phyloP scores from a whole-genome alignment of 2,797 vertebrate genomes.

The Ciconia nigra region DNA sequence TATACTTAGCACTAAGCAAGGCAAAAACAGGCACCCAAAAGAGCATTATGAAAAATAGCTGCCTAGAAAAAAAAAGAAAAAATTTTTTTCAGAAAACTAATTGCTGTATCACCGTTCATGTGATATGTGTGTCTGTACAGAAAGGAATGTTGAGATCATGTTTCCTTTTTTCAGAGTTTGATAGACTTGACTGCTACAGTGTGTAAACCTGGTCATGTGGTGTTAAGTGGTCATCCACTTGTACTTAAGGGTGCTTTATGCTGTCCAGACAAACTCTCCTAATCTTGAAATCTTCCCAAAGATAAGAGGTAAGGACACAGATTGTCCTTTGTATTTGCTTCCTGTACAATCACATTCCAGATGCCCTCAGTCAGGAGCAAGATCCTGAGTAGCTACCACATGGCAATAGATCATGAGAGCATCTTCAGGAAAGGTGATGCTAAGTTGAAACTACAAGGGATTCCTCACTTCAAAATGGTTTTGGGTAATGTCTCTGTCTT shows the following conservation, averaged over 20 bases:
- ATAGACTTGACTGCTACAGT: background rate
- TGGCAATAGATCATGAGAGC: background rate
- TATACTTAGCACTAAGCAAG: background rate
- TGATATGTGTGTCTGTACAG: background rate
- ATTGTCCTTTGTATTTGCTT: background rate
- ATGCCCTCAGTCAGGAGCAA: background rate
- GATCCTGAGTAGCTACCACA: background rate
- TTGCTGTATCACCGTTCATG: background rate
- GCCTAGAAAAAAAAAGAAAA: background rate
- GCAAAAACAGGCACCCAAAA: background rate
- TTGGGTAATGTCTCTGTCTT: background rate
- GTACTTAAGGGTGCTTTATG: background rate
- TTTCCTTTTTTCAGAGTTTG: background rate
- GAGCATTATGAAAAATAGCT: background rate
- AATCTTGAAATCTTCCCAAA: background rate
- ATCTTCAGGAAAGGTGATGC: background rate
- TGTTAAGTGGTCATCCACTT: background rate
- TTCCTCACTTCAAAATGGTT: background rate
- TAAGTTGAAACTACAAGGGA: background rate
- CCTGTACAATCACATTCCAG: background rate
- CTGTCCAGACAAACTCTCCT: background rate
- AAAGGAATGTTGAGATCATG: background rate
- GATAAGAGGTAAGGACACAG: background rate
- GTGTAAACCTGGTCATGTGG: background rate
- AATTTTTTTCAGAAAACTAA: background rate